phyloP scores from a whole-genome alignment of 1,140 invertebrate species.

The Pseudomyrmex concolor region DNA sequence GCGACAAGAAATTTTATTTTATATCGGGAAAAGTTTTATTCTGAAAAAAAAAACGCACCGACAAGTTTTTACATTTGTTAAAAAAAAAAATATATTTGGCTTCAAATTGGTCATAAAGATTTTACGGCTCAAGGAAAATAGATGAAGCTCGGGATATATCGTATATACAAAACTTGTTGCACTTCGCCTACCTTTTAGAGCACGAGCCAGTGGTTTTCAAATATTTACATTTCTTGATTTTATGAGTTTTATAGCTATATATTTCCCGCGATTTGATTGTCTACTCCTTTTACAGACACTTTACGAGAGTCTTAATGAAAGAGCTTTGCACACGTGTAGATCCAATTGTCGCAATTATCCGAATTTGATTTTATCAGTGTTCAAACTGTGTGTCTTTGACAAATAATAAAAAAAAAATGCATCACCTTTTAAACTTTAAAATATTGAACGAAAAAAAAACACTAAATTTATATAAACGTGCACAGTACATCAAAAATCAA shows the following conservation, averaged over 20 bases:
- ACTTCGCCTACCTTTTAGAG: constrained; percentile 27
- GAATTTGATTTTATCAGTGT: no score
- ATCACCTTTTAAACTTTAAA: background rate
- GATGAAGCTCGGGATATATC: background rate
- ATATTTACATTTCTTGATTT: constrained; percentile 32
- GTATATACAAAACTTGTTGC: constrained; percentile 44
- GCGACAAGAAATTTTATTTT: no score
- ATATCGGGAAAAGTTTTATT: background rate
- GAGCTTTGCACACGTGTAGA: no score
- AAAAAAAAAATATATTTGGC: constrained; percentile 27
- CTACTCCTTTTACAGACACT: background rate
- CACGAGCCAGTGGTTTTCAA: background rate
- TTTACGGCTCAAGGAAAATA: constrained; percentile 19
- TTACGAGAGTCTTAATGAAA: no score
- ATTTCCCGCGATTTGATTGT: background rate
- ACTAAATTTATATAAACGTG: no score
- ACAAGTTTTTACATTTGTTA: background rate
- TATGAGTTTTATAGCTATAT: background rate
- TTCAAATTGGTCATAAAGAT: constrained; percentile 24
- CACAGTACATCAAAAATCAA: background rate
- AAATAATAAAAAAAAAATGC: no score
- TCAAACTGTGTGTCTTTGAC: no score
- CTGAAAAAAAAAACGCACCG: background rate
- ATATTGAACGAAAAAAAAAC: background rate
- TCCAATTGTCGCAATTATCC: no score